Conservation (phyloP, 2,113 vertebrate genomes). For the Phylloscopus trochilus region DNA sequence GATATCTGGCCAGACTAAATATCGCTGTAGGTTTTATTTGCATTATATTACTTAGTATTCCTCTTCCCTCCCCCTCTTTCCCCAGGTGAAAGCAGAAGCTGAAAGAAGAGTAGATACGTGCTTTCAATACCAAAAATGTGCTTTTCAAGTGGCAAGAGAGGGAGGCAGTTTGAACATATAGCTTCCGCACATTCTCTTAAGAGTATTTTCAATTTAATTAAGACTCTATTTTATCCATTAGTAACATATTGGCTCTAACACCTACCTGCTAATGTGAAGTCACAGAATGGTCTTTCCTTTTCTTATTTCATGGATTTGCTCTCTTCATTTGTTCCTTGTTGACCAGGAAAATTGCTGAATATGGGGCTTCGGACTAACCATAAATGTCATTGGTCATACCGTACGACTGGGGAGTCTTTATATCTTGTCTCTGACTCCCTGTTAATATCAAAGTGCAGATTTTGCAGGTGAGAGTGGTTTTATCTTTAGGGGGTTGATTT, state of each 20-base stretch:
- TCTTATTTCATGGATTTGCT: slow-evolving; percentile 57
- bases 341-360: slow-evolving; percentile 68
- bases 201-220: slow-evolving; percentile 44
- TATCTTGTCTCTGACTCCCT: neutral
- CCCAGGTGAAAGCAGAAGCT: neutral
- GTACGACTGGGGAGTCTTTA: neutral
- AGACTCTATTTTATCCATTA: slow-evolving; percentile 5
- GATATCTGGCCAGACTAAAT: neutral
- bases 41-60: neutral
- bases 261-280: slow-evolving; percentile 21
- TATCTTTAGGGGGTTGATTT: neutral
- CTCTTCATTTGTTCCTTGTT: slow-evolving; percentile 64
- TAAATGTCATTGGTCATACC: slow-evolving; percentile 56
- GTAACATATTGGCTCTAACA: neutral
- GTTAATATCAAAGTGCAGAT: slow-evolving; percentile 49
- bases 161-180: neutral
- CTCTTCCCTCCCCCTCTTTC: neutral
- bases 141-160: neutral
- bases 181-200: neutral
- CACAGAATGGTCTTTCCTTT: slow-evolving; percentile 53
- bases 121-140: neutral
- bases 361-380: neutral
- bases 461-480: neutral
- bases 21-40: neutral
- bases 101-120: neutral